Base-by-base conservation (phyloP, 1,140 invertebrate species). In the Musca domestica region DNA sequence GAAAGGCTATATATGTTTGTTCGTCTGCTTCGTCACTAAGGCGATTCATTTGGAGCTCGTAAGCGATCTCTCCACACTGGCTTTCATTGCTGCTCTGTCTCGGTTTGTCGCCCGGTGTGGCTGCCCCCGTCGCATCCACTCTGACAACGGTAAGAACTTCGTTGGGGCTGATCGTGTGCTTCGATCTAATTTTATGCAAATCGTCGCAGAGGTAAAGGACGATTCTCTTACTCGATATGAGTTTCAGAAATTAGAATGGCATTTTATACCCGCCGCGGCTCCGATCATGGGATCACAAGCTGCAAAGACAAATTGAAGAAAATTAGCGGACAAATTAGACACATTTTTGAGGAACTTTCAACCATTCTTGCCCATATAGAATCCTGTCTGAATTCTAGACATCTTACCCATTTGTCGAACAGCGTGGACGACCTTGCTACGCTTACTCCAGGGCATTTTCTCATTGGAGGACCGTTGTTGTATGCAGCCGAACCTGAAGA, bases 21-120 rank as follows among this genome's bases (percentile, higher is more conserved):
- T n/a, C n/a, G n/a, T n/a, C n/a, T n/a, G n/a, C n/a, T n/a, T n/a
- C n/a, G n/a, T n/a, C n/a, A n/a, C n/a, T n/a, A n/a, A n/a, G n/a
- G 78, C 80, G 2, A 64, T 78, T 1, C 77, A 82, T 66, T 64
- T 83, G 20, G 78, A 83, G 67, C 64, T 76, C 4, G 74, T 80
- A 17, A 68, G 54, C 2, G 73, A 75, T 56, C 66, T 84, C 10
- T 70, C 68, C 7, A 72, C 80, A 19, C 68, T 75, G 23, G 67
- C 49, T 14, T 83, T 81, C 67, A 27, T 83, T n/a, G 48, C 71
- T 6, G 73, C 72, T 10, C 70, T 82, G 12, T 69, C 70, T 64
- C 41, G 80, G 17, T 82, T 84, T 65, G 70, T 74, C 3, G 71
- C 74, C 0, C 52, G 81, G 66, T 61, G 79, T 23, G 79, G 79